Conservation (phyloP, 2,888 invertebrate genomes). For the Cheiracanthium punctorium region DNA sequence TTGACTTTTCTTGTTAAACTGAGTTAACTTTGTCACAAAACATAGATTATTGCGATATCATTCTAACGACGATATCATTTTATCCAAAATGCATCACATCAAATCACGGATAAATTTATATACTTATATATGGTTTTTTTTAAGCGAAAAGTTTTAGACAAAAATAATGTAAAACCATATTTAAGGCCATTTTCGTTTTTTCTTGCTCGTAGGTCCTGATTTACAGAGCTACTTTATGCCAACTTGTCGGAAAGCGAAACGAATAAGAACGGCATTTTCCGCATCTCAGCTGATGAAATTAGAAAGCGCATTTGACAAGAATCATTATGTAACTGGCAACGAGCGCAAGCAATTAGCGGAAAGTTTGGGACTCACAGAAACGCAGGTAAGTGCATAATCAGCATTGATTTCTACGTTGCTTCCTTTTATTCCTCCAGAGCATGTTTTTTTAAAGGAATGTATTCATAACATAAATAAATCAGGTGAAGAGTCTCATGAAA, state of each 20-base stretch:
- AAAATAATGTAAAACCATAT: too few species aligned
- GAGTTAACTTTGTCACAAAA: too few species aligned
- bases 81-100: too few species aligned
- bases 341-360: conserved; percentile 98
- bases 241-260: conserved; percentile 97
- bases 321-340: conserved; percentile 98
- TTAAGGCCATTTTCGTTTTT: background rate
- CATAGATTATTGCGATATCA: too few species aligned
- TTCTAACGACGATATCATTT: too few species aligned
- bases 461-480: too few species aligned
- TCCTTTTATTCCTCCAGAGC: background rate
- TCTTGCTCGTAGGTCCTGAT: conserved; percentile 37
- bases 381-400: conserved; percentile 84
- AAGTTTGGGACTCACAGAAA: conserved; percentile 94
- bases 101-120: too few species aligned
- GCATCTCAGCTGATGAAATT: conserved; percentile 96
- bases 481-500: too few species aligned
- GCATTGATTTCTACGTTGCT: background rate
- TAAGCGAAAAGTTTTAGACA: too few species aligned
- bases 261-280: conserved; percentile 98
- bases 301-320: conserved; percentile 99
- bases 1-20: too few species aligned
- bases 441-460: too few species aligned
- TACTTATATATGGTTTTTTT: too few species aligned
- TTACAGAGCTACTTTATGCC: conserved; percentile 85